Conservation (phyloP, 1,140 invertebrate species). For the Trinorchestia longiramus region DNA sequence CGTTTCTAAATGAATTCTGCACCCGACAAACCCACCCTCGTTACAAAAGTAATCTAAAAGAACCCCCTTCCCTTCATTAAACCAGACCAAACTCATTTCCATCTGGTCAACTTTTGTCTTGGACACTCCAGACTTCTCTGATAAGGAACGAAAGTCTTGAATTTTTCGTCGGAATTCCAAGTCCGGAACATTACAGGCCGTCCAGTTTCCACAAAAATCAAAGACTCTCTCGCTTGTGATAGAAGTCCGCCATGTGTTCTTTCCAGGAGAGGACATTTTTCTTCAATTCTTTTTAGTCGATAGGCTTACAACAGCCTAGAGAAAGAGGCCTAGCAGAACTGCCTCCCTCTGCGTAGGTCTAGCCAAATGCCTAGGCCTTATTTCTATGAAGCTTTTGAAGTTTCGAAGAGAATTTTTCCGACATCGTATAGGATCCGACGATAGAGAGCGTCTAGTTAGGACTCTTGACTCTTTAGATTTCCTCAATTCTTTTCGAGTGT, state of each 20-base stretch:
- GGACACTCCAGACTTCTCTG: constrained; percentile 31
- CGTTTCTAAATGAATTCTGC: constrained; percentile 30
- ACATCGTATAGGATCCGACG: neutral
- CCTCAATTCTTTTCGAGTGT: neutral
- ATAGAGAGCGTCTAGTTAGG: neutral
- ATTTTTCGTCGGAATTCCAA: constrained; percentile 3
- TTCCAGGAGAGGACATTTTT: constrained; percentile 23
- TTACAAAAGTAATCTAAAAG: constrained; percentile 13
- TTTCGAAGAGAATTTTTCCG: neutral
- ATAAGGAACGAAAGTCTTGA: constrained; percentile 30
- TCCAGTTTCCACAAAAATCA: neutral
- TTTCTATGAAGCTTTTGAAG: constrained; percentile 13
- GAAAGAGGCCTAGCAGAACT: neutral
- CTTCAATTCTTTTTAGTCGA: constrained; percentile 8
- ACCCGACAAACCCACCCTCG: neutral
- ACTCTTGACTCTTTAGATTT: neutral
- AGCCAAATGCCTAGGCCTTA: neutral
- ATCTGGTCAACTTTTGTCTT: constrained; percentile 47
- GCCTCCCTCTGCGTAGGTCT: neutral
- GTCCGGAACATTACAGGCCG: constrained; percentile 22
- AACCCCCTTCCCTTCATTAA: constrained; percentile 30
- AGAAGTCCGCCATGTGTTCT: constrained; percentile 6
- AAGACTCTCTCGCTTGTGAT: constrained; percentile 27
- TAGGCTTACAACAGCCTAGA: neutral
- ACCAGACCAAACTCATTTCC: constrained; percentile 39